Percentiles rank a stretch among this genome's conserved stretches.
Conservation (phyloP, 2,888 invertebrate genomes). For the Elysia crispata region DNA sequence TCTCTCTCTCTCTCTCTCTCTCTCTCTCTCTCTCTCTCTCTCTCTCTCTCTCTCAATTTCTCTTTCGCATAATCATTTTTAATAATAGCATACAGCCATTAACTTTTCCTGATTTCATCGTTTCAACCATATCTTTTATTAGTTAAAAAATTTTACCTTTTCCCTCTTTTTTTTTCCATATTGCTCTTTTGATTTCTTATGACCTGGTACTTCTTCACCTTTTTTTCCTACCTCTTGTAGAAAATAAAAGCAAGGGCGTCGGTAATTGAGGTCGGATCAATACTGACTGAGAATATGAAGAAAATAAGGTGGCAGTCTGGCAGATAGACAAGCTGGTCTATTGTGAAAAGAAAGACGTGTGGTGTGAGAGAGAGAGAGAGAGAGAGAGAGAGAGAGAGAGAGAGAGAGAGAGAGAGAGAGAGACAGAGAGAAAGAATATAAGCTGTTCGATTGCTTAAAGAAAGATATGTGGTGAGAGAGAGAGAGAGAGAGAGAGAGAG, state of each 20-base stretch:
- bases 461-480: not conserved
- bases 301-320: too few species aligned
- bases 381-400: not conserved
- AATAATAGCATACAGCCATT: too few species aligned
- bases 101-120: too few species aligned
- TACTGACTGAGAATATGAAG: not conserved
- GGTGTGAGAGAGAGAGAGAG: not conserved
- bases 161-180: not conserved
- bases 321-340: too few species aligned
- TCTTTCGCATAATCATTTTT: not conserved
- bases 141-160: too few species aligned
- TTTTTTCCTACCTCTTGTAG: constrained; percentile 3
- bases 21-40: not conserved
- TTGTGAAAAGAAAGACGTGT: too few species aligned
- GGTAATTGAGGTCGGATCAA: not conserved
- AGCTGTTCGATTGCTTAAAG: too few species aligned
- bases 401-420: not conserved
- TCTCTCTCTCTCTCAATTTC: not conserved
- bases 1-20: not conserved
- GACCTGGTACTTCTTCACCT: not conserved
- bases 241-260: too few species aligned
- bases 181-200: not conserved
- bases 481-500: constrained; percentile 10
- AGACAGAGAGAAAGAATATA: constrained; percentile 9
- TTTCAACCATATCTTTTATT: too few species aligned